Conservation (phyloP, 2,797 vertebrate genomes). For the Nannoperca australis region DNA sequence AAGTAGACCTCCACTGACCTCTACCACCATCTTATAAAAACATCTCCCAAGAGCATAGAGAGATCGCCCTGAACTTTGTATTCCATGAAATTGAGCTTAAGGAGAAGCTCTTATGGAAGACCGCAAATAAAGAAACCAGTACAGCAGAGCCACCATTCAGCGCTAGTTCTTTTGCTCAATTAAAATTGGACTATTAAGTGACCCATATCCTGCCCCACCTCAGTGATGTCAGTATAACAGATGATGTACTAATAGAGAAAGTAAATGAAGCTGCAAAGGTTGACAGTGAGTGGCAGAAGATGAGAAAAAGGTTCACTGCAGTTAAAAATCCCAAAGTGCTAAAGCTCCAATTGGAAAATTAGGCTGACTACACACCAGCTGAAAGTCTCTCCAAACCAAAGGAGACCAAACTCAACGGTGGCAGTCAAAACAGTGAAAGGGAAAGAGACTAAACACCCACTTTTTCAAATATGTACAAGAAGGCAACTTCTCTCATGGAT, state of each 20-base stretch:
- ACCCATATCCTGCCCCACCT: constrained; percentile 16
- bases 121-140: constrained; percentile 30
- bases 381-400: not conserved
- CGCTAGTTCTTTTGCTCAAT: constrained; percentile 42
- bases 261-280: not conserved
- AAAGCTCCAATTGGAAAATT: not conserved
- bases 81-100: not conserved
- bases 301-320: not conserved
- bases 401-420: not conserved
- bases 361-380: not conserved
- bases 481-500: constrained; percentile 4
- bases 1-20: not conserved
- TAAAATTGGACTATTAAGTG: constrained; percentile 26
- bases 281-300: not conserved
- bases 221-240: not conserved
- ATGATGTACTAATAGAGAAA: not conserved
- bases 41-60: constrained; percentile 24
- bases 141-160: constrained; percentile 35
- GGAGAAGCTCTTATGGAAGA: constrained; percentile 26
- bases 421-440: not conserved
- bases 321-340: not conserved
- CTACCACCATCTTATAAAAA: constrained; percentile 26
- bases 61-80: constrained; percentile 32
- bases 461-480: constrained; percentile 26
- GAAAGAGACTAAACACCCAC: not conserved